These are phyloP conservation scores for Saxidomus purpurata DNA, from an alignment of 1,140 invertebrate species.

Conservation along the genomic window DNA sequence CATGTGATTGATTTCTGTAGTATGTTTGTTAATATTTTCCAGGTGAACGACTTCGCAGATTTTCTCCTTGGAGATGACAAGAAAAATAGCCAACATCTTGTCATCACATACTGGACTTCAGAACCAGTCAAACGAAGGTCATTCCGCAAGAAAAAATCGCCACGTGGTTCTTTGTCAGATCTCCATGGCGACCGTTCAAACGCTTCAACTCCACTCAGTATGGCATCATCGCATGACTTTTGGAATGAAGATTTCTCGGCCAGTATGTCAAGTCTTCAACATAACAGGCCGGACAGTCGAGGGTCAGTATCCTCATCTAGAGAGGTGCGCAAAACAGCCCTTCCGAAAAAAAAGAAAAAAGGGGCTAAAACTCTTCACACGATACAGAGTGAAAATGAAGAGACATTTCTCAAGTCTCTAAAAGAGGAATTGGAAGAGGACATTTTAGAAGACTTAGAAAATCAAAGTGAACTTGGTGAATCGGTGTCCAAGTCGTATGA, in stretches of 20 bases:
- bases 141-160: conserved; percentile 74
- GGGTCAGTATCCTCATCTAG: conserved; percentile 70
- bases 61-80: conserved; percentile 83
- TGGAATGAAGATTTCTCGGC: conserved; percentile 75
- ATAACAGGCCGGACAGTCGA: conserved; percentile 77
- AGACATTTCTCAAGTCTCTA: conserved; percentile 77
- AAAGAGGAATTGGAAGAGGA: conserved; percentile 81
- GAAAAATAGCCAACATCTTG: conserved; percentile 84
- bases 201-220: conserved; percentile 79
- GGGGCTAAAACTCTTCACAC: conserved; percentile 61
- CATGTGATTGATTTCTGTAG: too few relatives aligned
- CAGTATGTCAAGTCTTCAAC: conserved; percentile 74
- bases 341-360: conserved; percentile 79
- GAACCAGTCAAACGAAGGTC: conserved; percentile 73
- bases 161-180: conserved; percentile 74
- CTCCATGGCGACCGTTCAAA: conserved; percentile 79
- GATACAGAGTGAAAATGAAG: conserved; percentile 72
- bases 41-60: conserved; percentile 85
- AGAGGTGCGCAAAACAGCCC: conserved; percentile 60
- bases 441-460: conserved; percentile 78
- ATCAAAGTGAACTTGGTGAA: conserved; percentile 61
- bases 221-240: conserved; percentile 74
- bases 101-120: conserved; percentile 78
- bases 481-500: conserved; percentile 45
- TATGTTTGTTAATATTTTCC: too few relatives aligned